Evolutionary conservation across 2,113 vertebrate species (phyloP).

Genomic region (Festucalex cinctus): DNA sequence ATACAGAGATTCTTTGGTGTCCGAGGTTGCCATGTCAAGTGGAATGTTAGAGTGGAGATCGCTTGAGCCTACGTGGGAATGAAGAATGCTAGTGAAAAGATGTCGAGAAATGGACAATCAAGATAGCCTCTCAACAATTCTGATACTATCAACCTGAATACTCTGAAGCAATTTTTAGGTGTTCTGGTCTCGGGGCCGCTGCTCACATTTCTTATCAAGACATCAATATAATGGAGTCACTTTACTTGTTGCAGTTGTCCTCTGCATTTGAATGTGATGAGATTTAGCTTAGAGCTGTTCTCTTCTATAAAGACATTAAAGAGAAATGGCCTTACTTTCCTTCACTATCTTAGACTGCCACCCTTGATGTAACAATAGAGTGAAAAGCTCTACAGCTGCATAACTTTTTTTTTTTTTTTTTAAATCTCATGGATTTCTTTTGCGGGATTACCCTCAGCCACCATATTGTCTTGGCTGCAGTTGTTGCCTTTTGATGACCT

Average conservation of each 20-base stretch:
- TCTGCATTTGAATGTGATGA: not conserved
- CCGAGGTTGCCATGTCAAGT: slow-evolving; percentile 41
- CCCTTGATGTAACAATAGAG: slow-evolving; percentile 19
- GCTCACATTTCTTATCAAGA: not conserved
- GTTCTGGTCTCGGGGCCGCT: slow-evolving; percentile 9
- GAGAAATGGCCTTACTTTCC: not conserved
- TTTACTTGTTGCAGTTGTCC: not conserved
- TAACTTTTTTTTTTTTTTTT: slow-evolving; percentile 12
- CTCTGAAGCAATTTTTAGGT: not conserved
- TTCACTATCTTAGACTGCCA: slow-evolving; percentile 10
- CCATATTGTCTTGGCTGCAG: slow-evolving; percentile 17
- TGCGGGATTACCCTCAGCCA: not conserved
- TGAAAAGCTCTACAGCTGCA: slow-evolving; percentile 24
- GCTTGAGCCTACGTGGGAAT: slow-evolving; percentile 31
- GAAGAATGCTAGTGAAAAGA: slow-evolving; percentile 9
- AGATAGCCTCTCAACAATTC: not conserved
- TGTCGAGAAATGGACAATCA: not conserved
- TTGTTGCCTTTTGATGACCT: slow-evolving; percentile 42
- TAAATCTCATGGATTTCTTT: slow-evolving; percentile 1
- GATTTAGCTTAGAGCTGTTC: not conserved
- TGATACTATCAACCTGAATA: not conserved
- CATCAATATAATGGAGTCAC: not conserved
- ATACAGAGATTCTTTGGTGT: slow-evolving; percentile 40
- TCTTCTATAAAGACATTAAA: not conserved
- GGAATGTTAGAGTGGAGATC: slow-evolving; percentile 30